phyloP scores from a whole-genome alignment of 2,797 vertebrate genomes.

The Sylvia borin region DNA sequence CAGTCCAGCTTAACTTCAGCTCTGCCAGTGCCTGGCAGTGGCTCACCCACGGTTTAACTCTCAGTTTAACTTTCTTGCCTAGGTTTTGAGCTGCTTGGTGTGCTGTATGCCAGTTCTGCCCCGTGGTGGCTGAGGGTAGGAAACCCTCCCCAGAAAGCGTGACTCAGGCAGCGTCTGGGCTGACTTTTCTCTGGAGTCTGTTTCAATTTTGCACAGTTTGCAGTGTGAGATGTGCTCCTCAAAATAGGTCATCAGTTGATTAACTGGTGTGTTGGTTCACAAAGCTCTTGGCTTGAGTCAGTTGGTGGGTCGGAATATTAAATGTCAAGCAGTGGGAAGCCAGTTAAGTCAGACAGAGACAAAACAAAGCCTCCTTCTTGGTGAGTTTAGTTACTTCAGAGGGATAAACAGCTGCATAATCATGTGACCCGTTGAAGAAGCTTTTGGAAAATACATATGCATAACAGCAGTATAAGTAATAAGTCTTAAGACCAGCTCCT shows the following conservation, averaged over 20 bases:
- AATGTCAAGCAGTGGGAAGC: background rate
- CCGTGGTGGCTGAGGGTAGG: accelerated
- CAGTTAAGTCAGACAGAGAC: background rate
- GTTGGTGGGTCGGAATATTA: background rate
- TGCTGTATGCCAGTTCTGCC: background rate
- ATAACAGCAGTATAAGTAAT: background rate
- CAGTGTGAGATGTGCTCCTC: background rate
- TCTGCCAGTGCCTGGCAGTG: accelerated
- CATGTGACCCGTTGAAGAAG: background rate
- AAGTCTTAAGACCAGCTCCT: background rate
- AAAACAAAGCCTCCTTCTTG: background rate
- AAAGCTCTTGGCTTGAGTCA: background rate
- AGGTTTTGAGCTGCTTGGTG: background rate
- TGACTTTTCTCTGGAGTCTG: background rate
- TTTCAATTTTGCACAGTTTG: background rate
- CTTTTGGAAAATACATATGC: background rate
- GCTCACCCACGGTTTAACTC: accelerated
- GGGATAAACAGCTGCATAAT: background rate
- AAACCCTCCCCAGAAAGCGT: background rate
- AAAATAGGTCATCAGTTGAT: background rate
- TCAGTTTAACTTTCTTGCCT: accelerated
- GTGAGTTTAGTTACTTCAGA: background rate
- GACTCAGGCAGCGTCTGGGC: accelerated
- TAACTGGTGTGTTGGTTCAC: background rate
- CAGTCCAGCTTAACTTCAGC: background rate